Base-by-base conservation (phyloP, 2,888 invertebrate species). In the Cephus sareptanus region DNA sequence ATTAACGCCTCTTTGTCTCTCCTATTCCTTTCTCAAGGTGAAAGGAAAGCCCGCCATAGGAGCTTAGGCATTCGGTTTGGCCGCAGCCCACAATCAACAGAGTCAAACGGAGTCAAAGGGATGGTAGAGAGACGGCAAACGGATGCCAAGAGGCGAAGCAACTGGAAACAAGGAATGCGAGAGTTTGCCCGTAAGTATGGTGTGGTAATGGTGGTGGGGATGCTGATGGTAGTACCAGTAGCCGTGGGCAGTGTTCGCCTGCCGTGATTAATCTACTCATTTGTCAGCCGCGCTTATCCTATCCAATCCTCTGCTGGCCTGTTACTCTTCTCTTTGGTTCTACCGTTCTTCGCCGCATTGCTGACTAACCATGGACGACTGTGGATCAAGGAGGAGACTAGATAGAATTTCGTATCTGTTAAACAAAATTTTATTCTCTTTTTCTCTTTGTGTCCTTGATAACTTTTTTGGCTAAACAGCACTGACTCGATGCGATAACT, bases 231-330 rank as follows among this genome's bases (percentile, higher is more conserved):
- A 73, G 77, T 78, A 69, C 77, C 77, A 85, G 83, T 83, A 80
- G 79, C 79, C 76, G 73, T 70, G 82, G 79, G 80, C 80, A 80
- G 81, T 81, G 81, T 78, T 79, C 81, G 80, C 78, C 79, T 77
- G 81, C 80, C 80, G 84, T 85, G 85, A 87, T 86, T 86, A 87
- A 88, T 87, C 83, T 84, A 84, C 85, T 87, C 84, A 85, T 87
- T 87, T 87, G 87, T 87, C 86, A 85, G 85, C 78, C 80, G 79
- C 82, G 82, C 81, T 85, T 86, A 85, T 84, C 82, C 84, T 78
- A 73, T 79, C 74, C 75, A 79, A 78, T 80, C 81, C 81, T 73
- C 77, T 81, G 77, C 70, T 76, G 76, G 56, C 79, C 75, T 74
- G 76, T 73, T 78, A 9, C 80, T 78, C 75, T 74, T 76, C 77